A percentile compares a stretch with the other conserved stretches of the same genome.
These are phyloP conservation scores for Elaphurus davidianus DNA, from an alignment of 2,113 vertebrate genomes.

Conservation along the genomic window DNA sequence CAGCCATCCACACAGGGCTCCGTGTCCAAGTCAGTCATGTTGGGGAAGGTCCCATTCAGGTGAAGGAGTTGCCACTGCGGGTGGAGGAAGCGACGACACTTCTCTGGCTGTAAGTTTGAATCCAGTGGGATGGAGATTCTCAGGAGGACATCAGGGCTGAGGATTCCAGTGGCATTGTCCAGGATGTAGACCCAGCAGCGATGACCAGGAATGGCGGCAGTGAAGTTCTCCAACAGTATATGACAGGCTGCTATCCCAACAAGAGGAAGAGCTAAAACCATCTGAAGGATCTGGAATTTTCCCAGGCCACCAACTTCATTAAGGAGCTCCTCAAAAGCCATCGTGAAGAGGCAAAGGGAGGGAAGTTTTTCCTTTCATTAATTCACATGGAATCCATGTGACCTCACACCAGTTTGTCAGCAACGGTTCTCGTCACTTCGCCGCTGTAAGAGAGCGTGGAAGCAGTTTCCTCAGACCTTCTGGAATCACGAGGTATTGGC, in stretches of 20 bases:
- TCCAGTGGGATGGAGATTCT: neutral
- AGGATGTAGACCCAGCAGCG: neutral
- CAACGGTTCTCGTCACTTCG: neutral
- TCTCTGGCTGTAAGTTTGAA: neutral
- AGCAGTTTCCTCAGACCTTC: neutral
- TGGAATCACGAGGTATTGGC: neutral
- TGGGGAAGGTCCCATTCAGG: neutral
- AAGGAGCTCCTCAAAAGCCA: conserved; percentile 49
- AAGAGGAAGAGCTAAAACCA: neutral
- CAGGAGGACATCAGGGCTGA: neutral
- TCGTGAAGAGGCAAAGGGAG: neutral
- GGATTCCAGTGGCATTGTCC: neutral
- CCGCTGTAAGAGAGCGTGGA: neutral
- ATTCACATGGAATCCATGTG: neutral
- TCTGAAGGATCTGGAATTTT: conserved; percentile 42
- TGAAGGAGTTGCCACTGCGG: neutral
- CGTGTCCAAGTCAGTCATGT: neutral
- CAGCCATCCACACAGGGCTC: neutral
- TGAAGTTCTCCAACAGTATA: conserved; percentile 52
- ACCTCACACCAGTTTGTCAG: neutral
- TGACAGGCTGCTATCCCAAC: neutral
- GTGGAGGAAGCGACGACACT: neutral
- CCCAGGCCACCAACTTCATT: conserved; percentile 31
- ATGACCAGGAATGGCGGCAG: neutral
- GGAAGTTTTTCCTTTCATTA: neutral